phyloP scores from a whole-genome alignment of 2,113 vertebrate species.

The Laticauda laticaudata region DNA sequence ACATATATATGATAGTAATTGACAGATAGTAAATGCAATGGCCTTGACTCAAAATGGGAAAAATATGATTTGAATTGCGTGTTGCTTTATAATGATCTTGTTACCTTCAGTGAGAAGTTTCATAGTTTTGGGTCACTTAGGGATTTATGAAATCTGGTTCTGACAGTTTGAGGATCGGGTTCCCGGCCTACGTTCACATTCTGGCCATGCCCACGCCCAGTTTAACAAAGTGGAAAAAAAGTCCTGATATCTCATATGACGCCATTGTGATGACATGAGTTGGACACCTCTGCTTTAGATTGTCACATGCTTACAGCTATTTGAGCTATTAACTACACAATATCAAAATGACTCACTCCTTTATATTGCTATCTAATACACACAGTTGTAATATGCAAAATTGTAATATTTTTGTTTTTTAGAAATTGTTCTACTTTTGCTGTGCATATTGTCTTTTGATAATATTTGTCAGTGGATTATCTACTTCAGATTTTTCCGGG shows the following conservation, averaged over 20 bases:
- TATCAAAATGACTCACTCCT: background rate
- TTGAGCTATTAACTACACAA: background rate
- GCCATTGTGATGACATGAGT: too few relatives aligned
- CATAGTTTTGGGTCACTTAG: too few relatives aligned
- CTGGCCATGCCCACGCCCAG: too few relatives aligned
- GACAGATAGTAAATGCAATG: background rate
- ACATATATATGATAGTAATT: background rate
- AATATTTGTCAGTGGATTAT: slow-evolving; percentile 42
- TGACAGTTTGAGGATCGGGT: too few relatives aligned
- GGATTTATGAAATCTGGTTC: too few relatives aligned
- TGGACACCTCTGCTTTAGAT: background rate
- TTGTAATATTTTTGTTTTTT: background rate
- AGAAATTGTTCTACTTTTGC: slow-evolving; percentile 10
- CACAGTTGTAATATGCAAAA: background rate
- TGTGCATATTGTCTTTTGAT: slow-evolving; percentile 37
- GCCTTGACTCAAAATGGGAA: background rate
- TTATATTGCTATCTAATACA: background rate
- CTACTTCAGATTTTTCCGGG: slow-evolving; percentile 62
- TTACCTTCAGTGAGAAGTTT: background rate
- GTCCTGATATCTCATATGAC: too few relatives aligned
- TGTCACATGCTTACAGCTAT: background rate
- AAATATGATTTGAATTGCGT: background rate
- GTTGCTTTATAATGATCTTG: background rate
- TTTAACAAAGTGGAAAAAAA: too few relatives aligned
- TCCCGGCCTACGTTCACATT: too few relatives aligned